Evolutionary conservation across 1,140 invertebrate species (phyloP).

Genomic region (Berghia stephanieae): DNA sequence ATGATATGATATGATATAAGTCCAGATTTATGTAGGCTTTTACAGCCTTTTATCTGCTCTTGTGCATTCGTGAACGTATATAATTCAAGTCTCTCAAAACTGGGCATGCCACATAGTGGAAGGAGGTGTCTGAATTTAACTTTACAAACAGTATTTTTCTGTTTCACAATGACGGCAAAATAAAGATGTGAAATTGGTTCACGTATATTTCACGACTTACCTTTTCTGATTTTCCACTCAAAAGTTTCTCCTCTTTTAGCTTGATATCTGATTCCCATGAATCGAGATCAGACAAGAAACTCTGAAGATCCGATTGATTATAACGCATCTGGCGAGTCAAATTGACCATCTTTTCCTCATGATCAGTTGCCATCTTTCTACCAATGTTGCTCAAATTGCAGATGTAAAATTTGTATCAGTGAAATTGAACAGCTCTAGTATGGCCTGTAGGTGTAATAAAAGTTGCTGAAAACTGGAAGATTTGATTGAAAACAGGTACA

Average conservation of each 20-base stretch:
- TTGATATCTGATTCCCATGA: slow-evolving; percentile 87
- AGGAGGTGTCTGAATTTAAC: background rate
- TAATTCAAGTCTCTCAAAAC: no score
- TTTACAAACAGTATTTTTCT: background rate
- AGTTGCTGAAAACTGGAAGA: no score
- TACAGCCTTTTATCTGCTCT: background rate
- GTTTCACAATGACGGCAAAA: no score
- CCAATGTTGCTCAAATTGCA: background rate
- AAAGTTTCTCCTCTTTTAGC: slow-evolving; percentile 77
- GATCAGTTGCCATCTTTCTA: slow-evolving; percentile 36
- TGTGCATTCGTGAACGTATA: background rate
- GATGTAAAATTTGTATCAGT: slow-evolving; percentile 1
- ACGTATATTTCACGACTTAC: slow-evolving; percentile 25
- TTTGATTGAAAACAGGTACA: background rate
- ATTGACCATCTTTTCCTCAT: slow-evolving; percentile 57
- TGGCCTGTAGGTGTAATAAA: no score
- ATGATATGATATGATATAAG: no score
- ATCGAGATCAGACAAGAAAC: slow-evolving; percentile 79
- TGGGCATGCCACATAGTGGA: background rate
- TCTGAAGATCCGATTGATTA: slow-evolving; percentile 79
- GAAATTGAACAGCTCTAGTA: no score
- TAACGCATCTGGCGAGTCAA: slow-evolving; percentile 61
- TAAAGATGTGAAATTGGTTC: slow-evolving; percentile 12
- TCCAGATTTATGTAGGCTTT: background rate
- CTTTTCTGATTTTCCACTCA: slow-evolving; percentile 40